phyloP scores from a whole-genome alignment of 1,140 invertebrate species.

The Drepana arcuata region DNA sequence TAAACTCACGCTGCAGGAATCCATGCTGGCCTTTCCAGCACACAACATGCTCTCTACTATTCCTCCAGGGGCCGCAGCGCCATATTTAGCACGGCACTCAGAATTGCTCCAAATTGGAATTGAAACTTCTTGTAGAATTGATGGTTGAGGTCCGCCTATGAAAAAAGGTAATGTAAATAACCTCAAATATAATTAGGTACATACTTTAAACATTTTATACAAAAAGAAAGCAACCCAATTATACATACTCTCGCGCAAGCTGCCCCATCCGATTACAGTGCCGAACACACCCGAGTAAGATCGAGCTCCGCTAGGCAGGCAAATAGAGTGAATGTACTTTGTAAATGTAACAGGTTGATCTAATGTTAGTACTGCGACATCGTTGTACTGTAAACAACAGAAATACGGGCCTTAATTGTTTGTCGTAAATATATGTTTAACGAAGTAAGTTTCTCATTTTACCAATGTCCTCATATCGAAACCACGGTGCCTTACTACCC shows the following conservation, averaged over 20 bases:
- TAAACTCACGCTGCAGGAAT: constrained; percentile 88
- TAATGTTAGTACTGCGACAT: constrained; percentile 88
- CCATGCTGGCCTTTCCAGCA: constrained; percentile 84
- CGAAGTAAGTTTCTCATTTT: no score
- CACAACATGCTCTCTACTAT: constrained; percentile 91
- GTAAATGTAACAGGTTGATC: constrained; percentile 83
- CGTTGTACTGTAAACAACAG: constrained; percentile 79
- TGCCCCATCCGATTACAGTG: constrained; percentile 90
- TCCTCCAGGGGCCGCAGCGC: constrained; percentile 87
- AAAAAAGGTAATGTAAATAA: no score
- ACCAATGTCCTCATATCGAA: constrained; percentile 88
- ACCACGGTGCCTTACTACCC: constrained; percentile 86
- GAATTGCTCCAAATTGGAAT: constrained; percentile 88
- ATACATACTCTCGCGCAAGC: constrained; percentile 81
- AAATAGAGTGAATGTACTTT: constrained; percentile 85
- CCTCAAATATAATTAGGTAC: no score
- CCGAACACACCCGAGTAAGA: constrained; percentile 79
- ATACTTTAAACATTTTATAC: no score
- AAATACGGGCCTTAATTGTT: no score
- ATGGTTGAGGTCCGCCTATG: constrained; percentile 85
- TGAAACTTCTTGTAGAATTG: constrained; percentile 85
- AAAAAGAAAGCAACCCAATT: no score
- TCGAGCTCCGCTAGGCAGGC: constrained; percentile 78
- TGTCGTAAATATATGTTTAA: no score
- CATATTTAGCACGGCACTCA: constrained; percentile 86